Conservation (phyloP, 2,113 vertebrate species). For the Siphamia tubifer region DNA sequence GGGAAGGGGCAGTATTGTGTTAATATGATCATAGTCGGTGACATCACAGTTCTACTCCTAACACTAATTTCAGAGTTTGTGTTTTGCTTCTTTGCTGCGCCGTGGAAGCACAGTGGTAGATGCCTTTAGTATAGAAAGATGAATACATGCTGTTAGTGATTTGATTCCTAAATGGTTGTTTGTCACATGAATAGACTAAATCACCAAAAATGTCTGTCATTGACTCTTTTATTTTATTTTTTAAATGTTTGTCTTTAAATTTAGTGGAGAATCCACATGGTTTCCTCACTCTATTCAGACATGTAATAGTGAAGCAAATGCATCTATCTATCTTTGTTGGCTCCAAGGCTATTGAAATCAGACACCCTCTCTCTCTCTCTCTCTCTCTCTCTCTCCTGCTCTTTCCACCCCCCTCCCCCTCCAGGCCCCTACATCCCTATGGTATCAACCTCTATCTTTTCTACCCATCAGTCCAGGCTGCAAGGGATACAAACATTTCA, state of each 20-base stretch:
- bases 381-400: slow-evolving; percentile 12
- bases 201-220: too few species aligned
- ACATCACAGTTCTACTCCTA: too few species aligned
- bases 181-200: too few species aligned
- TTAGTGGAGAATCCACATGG: neutral
- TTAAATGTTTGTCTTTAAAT: slow-evolving; percentile 1
- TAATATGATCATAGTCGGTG: too few species aligned
- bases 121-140: too few species aligned
- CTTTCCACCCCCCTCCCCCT: neutral
- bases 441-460: neutral
- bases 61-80: too few species aligned
- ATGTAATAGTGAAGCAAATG: neutral
- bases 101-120: too few species aligned
- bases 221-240: neutral
- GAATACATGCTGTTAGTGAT: too few species aligned
- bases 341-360: slow-evolving; percentile 28
- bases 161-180: too few species aligned
- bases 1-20: too few species aligned
- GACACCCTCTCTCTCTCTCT: neutral
- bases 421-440: neutral
- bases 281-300: neutral
- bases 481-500: slow-evolving; percentile 27
- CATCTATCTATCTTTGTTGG: slow-evolving; percentile 11
- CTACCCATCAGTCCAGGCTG: slow-evolving; percentile 7
- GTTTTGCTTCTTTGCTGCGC: too few species aligned